Base-by-base conservation (phyloP, 2,888 invertebrate genomes). In the Mythimna lalbum region DNA sequence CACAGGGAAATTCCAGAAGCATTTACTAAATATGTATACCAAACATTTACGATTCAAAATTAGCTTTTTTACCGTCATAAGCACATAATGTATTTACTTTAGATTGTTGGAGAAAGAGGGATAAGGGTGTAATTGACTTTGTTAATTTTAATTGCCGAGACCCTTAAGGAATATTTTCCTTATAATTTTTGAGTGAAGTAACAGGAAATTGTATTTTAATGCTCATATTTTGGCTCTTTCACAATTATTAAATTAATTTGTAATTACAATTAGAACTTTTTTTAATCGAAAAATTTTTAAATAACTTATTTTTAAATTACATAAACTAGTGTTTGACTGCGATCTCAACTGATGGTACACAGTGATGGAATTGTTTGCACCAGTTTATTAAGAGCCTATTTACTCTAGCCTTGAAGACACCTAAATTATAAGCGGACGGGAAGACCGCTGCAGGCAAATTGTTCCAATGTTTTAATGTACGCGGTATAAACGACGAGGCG, bases 201-300 rank as follows among this genome's bases (percentile, higher is more conserved):
- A 14, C 10, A 7, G 2, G 39, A 53, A 53, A 53, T 53, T 4
- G 21, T 21, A 43, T 52, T 67, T 68, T 43, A 43, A 17, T 17
- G 17, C 17, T 19, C 4, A 17, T 43, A 19, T 43, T 43, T 43
- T 43, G 1, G 2, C 19, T 14, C 12, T 17, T 7, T 5, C 12
- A 56, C 17, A 2, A 63, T 19, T 69, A 69, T 75, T 60, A 52
- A 66, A 80, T 60, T 60, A 65, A 78, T 60, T 31, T 65, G 53
- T 60, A 74, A 74, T 73, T 14, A 6, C 43, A 19, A 6, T 43
- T 19, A 43, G 17, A 43, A 0, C 1, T 19, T 49, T 47, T 49
- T 49, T 49, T 7, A 19, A 2, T 49, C 4, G 43, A 19, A 0
- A 19, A 19, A 47, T 47, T 19, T 19, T 47, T 6, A 47, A 47